Evolutionary conservation across 2,113 vertebrate species (phyloP), one percentile per base, ranked within the genome.

Genomic region (Speoplatyrhinus poulsoni): DNA sequence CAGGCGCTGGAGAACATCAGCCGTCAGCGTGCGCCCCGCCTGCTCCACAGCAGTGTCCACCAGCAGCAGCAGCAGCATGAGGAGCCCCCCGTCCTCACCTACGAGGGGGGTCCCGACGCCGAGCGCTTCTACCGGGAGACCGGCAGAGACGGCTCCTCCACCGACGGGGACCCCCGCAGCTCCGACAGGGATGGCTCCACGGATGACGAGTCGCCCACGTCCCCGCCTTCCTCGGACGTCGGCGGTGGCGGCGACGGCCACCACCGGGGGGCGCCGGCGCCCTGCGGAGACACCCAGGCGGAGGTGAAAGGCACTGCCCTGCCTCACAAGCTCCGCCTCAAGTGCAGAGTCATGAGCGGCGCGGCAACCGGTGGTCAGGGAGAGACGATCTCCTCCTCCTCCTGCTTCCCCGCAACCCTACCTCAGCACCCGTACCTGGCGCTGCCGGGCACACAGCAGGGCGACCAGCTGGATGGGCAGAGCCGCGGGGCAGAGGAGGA

Each of bases 301-400:
- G 92, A 92, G 83, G 74, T 91, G 67, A 93, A 87, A 85, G 82
- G 52, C 19, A 92, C 90, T 0, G 93, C 93, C 13, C 89, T 95
- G 62, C 94, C 94, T 2, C 94, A 95, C 81, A 95, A 95, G 77
- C 91, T 95, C 47, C 92, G 94, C 16, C 92, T 95, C 69, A 95
- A 95, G 70, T 90, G 93, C 77, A 79, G 91, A 72, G 90, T 92
- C 0, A 73, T 91, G 33, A 88, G 89, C 52, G 90, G 66, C 1
- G 84, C 88, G n/a, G 89, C 84, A 0, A 57, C 70, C 3, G 75
- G 81, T 57, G 75, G 67, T 8, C 87, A 88, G n/a, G 1, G 49
- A 0, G 91, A 92, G 6, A 67, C 33, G 0, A 13, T 74, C 52
- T 61, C 16, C n/a, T 64, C 16, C n/a, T 64, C 75, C 17, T 65